Evolutionary conservation across 2,113 vertebrate species (phyloP).

Genomic region (Grammomys dolichurus): DNA sequence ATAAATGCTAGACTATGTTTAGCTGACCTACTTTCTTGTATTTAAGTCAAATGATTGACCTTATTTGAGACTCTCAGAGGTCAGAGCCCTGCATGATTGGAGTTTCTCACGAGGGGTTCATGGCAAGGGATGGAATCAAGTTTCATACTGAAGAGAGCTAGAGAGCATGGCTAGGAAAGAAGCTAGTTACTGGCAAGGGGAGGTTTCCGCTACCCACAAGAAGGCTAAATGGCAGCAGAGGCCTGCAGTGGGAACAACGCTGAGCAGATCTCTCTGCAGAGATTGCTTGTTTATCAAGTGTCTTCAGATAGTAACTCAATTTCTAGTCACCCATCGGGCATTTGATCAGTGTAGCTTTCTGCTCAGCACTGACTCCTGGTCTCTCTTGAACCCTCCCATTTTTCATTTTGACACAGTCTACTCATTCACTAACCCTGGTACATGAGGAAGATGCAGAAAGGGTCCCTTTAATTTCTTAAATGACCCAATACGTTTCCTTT

Average conservation of each 20-base stretch:
- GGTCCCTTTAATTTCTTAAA: neutral
- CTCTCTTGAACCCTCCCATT: neutral
- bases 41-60: neutral
- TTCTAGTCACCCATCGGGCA: neutral
- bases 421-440: neutral
- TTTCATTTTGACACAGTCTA: neutral
- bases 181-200: neutral
- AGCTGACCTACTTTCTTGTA: neutral
- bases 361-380: rapidly evolving
- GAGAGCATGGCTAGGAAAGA: neutral
- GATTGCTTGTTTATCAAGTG: rapidly evolving
- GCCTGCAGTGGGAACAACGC: rapidly evolving
- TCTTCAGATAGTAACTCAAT: neutral
- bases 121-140: no score
- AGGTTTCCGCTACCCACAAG: rapidly evolving
- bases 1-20: neutral
- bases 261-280: neutral
- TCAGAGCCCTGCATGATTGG: neutral
- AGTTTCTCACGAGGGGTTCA: neutral
- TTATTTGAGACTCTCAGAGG: neutral
- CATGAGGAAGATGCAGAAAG: neutral
- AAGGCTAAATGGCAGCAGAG: no score
- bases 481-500: neutral
- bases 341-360: rapidly evolving
- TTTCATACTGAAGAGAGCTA: neutral